Percentiles rank a stretch among this genome's conserved stretches.
Conservation (phyloP, 2,113 vertebrate species). For the Upupa epops region DNA sequence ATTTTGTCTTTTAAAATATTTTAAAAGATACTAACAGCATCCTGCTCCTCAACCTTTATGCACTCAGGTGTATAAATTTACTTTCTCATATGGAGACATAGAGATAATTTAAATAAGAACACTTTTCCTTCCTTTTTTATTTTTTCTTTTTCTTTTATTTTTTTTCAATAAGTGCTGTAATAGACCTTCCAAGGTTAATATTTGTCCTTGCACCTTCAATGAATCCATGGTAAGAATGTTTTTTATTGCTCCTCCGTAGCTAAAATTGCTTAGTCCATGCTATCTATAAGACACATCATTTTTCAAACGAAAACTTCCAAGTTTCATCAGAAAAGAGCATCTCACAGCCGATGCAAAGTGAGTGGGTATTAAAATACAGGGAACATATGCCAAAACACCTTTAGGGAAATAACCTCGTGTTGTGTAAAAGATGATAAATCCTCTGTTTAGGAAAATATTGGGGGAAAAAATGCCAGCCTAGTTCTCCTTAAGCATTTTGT, state of each 20-base stretch:
- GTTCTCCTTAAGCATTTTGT: not conserved
- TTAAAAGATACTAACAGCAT: constrained; percentile 27
- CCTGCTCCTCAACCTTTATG: constrained; percentile 51
- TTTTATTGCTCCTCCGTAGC: constrained; percentile 75
- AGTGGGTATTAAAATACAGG: constrained; percentile 31
- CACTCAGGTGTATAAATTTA: constrained; percentile 51
- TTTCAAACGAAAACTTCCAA: constrained; percentile 72
- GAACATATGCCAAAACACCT: not conserved
- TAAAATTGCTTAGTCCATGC: constrained; percentile 75
- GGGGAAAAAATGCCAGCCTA: not conserved
- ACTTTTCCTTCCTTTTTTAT: constrained; percentile 41
- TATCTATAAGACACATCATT: constrained; percentile 70
- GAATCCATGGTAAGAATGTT: constrained; percentile 69
- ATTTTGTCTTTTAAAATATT: constrained; percentile 20
- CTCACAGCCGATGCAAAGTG: constrained; percentile 60
- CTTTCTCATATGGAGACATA: constrained; percentile 5
- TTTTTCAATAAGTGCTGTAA: constrained; percentile 68
- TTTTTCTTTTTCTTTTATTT: constrained; percentile 30
- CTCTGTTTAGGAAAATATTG: not conserved
- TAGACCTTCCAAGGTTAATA: constrained; percentile 75
- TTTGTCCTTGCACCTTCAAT: constrained; percentile 73
- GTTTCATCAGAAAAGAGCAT: constrained; percentile 62
- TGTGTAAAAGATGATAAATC: not conserved
- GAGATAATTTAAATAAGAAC: constrained; percentile 69
- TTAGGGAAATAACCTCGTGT: not conserved